Conservation (phyloP, 2,797 vertebrate species). For the Ceryle rudis region DNA sequence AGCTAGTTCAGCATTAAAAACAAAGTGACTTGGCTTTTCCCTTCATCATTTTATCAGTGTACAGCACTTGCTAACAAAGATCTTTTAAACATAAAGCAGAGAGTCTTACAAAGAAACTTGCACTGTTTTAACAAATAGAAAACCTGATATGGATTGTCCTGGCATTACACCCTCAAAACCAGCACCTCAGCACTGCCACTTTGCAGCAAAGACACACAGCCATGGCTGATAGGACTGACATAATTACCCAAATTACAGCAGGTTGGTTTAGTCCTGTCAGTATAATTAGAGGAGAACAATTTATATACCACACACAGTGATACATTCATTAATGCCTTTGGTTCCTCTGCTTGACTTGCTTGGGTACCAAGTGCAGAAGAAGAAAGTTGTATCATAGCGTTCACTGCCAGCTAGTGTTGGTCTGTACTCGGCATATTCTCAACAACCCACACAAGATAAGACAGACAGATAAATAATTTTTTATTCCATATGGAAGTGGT, state of each 20-base stretch:
- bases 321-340: not conserved
- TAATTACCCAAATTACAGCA: not conserved
- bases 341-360: not conserved
- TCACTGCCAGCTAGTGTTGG: not conserved
- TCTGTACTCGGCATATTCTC: not conserved
- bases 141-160: not conserved
- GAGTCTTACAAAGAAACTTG: not conserved
- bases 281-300: not conserved
- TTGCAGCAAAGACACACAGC: not conserved
- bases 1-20: not conserved
- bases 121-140: not conserved
- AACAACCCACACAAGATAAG: not conserved
- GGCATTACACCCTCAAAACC: not conserved
- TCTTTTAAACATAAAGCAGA: not conserved
- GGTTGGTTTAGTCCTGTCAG: not conserved
- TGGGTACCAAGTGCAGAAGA: not conserved
- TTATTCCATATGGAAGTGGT: not conserved
- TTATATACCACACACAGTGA: not conserved
- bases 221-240: not conserved
- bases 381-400: not conserved
- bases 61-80: not conserved
- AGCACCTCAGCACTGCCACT: not conserved
- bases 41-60: not conserved
- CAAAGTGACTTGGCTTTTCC: not conserved
- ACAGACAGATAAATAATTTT: not conserved